These are phyloP conservation scores for Diphyllodes magnificus DNA, from an alignment of 2,113 vertebrate genomes.

Conservation along the genomic window DNA sequence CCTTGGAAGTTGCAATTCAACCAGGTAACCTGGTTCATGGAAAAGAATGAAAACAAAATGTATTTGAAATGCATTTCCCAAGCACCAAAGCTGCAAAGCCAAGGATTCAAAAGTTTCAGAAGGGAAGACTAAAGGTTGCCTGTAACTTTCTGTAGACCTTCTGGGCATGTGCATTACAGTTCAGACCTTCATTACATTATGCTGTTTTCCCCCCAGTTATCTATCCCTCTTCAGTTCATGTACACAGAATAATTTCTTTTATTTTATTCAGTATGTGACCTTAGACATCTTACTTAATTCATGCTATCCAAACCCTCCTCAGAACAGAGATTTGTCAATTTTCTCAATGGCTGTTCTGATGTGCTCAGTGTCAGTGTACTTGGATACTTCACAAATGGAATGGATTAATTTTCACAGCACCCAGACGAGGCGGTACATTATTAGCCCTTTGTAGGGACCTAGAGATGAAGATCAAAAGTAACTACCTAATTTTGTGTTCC, in stretches of 20 bases:
- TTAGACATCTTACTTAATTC: slow-evolving; percentile 4
- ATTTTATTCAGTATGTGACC: not conserved
- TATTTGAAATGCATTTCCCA: not conserved
- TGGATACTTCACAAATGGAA: not conserved
- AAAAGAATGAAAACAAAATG: not conserved
- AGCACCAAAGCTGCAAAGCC: not conserved
- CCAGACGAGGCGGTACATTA: not conserved
- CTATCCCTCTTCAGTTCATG: not conserved
- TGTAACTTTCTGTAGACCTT: not conserved
- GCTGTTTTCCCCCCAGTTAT: not conserved
- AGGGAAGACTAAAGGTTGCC: not conserved
- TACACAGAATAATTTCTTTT: not conserved
- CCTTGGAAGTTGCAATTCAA: not conserved
- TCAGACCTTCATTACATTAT: not conserved
- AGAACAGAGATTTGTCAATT: slow-evolving; percentile 10
- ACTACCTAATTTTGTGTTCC: slow-evolving; percentile 10
- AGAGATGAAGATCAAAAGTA: slow-evolving; percentile 10
- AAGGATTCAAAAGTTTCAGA: not conserved
- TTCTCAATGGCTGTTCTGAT: not conserved
- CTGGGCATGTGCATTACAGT: not conserved
- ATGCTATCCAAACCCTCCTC: not conserved
- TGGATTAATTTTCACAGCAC: slow-evolving; percentile 17
- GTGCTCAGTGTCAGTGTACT: not conserved
- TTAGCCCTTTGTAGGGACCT: not conserved
- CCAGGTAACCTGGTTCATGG: not conserved